phyloP scores from a whole-genome alignment of 2,888 invertebrate species.

The Sarcophaga variegata region DNA sequence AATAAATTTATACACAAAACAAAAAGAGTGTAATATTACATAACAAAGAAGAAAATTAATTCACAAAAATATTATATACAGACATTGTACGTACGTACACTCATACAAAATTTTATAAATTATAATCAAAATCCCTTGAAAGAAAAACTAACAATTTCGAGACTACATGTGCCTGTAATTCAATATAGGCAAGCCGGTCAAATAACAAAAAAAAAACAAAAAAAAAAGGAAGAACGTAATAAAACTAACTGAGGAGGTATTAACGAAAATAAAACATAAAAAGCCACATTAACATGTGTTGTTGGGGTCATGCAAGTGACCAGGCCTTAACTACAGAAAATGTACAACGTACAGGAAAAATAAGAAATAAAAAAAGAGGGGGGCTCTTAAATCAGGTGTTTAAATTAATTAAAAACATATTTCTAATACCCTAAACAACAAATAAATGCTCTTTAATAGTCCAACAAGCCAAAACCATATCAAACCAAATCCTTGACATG shows the following conservation, averaged over 20 bases:
- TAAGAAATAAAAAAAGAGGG: not conserved
- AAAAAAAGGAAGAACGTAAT: too few relatives aligned
- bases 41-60: conserved; percentile 47
- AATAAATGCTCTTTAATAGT: not conserved
- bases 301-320: not conserved
- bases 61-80: conserved; percentile 7
- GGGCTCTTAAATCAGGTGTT: conserved; percentile 63
- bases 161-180: too few relatives aligned
- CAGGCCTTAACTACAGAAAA: conserved; percentile 10
- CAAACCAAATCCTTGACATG: conserved; percentile 31
- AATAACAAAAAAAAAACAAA: too few relatives aligned
- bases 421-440: conserved; percentile 4
- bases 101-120: conserved; percentile 19
- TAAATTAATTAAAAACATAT: conserved; percentile 66
- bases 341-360: not conserved
- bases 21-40: conserved; percentile 42
- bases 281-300: too few relatives aligned
- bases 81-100: not conserved
- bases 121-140: conserved; percentile 39
- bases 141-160: not conserved
- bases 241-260: too few relatives aligned
- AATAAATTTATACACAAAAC: conserved; percentile 41
- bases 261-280: too few relatives aligned
- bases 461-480: too few relatives aligned
- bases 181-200: not conserved